Conservation (phyloP, 2,888 invertebrate species). For the Colletes collaris region DNA sequence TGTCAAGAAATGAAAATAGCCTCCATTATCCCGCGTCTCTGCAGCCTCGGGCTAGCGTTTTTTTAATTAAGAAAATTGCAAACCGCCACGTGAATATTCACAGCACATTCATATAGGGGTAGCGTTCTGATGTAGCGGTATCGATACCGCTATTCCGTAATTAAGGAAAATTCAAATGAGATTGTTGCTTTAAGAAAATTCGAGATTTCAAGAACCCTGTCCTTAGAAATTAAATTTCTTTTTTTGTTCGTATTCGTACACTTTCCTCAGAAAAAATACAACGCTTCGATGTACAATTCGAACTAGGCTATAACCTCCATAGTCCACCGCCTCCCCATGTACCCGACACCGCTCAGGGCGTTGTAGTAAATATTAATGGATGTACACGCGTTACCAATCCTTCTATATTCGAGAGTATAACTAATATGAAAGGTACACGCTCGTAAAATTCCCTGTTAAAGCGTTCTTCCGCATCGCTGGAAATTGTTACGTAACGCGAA, state of each 20-base stretch:
- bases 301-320: no score
- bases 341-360: no score
- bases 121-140: background rate
- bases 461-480: conserved; percentile 27
- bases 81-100: conserved; percentile 41
- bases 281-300: no score
- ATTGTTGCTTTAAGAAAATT: no score
- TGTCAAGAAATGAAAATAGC: conserved; percentile 46
- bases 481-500: conserved; percentile 34
- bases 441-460: conserved; percentile 27
- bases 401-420: no score
- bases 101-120: conserved; percentile 9
- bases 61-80: conserved; percentile 60
- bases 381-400: no score
- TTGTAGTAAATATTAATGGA: no score
- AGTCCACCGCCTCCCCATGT: no score
- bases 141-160: background rate
- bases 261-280: no score
- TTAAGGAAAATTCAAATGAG: background rate
- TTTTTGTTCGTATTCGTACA: no score
- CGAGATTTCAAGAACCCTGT: no score
- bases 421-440: background rate
- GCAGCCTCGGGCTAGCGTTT: conserved; percentile 11
- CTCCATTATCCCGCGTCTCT: conserved; percentile 28
- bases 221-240: no score